Evolutionary conservation across 2,113 vertebrate species (phyloP), one percentile per base, ranked within the genome.

Genomic region (Stomatorhinus ivindoensis): DNA sequence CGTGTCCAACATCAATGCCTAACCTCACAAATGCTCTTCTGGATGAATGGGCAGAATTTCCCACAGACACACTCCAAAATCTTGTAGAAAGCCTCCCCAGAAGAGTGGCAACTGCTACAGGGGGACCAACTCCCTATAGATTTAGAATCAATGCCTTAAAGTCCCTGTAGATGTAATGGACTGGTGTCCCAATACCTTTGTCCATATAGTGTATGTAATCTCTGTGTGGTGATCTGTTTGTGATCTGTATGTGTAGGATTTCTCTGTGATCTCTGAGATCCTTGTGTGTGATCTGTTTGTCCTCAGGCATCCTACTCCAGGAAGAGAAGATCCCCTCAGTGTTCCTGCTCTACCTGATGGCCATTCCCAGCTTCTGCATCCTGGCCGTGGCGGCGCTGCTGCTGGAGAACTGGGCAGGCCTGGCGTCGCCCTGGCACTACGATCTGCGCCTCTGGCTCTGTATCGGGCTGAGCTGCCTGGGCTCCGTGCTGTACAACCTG

Each of bases 401-500:
- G 0, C 94, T 99, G 92, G 98, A 99, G 90, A 95, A 97, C 82
- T 97, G 96, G n/a, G 93, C 96, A 0, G 87, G 95, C 17, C 95
- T 96, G 90, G 96, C 96, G 1, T 96, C 94, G 0, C 94, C 96
- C 0, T 90, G 95, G 10, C 94, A 96, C 39, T 95, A 96, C 0
- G 96, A 98, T 61, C 87, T 93, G 35, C 92, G 89, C 80, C 97
- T 99, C 88, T 99, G 98, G 98, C 92, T 95, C 91, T 98, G 97
- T 21, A 93, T 99, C 91, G 92, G 98, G 92, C 97, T 99, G 92
- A 99, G 98, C 96, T 99, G 98, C 94, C 93, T 98, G 89, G 96
- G 97, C 91, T 99, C 98, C 0, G 97, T 99, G 89, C 93, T 99
- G 91, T 99, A 99, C 95, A 99, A 99, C 96, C 92, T 99, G 94